Base-by-base conservation (phyloP, 2,888 invertebrate species). In the Punctoribates punctum region DNA sequence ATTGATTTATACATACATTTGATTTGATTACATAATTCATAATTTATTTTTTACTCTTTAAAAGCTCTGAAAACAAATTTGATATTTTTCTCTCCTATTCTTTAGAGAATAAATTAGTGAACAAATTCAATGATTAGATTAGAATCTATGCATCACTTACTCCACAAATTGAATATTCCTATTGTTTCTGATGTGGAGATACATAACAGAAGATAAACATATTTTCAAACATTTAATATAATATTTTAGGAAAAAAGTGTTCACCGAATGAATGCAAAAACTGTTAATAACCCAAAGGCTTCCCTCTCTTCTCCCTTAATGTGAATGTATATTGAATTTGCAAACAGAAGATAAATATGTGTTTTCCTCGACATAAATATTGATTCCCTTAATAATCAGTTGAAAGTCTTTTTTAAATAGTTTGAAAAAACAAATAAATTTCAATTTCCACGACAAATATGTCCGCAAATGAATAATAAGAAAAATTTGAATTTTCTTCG, bases 271-370 rank as follows among this genome's bases (percentile, higher is more conserved):
- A 54, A 54, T 54, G 54, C 48, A 54, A 54, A 54, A 54, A 3
- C 54, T 27, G 62, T 62, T 62, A 62, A 62, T 62, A 34, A 62
- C 62, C 62, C 62, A 62, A 62, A 62, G 62, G 62, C 62, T 62
- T 62, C 34, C n/a, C n/a, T n/a, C n/a, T n/a, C n/a, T n/a, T n/a
- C n/a, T 27, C 15, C 13, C 51, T 13, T 51, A 51, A 20, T 17
- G 51, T 20, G 17, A 17, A 13, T 48, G 48, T 48, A 62, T 62
- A 62, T 62, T 62, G 29, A 62, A 29, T 29, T 62, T 62, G 25
- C n/a, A 15, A 17, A n/a, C 11, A 25, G 20, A 62, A 27, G 29
- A 62, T 27, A 62, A 62, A 62, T 62, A 62, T 62, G 34, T 62
- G 62, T 62, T 62, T 27, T 23, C 27, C 1, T 23, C 62, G 23